Conservation (phyloP, 2,113 vertebrate genomes). For the Rhineura floridana region DNA sequence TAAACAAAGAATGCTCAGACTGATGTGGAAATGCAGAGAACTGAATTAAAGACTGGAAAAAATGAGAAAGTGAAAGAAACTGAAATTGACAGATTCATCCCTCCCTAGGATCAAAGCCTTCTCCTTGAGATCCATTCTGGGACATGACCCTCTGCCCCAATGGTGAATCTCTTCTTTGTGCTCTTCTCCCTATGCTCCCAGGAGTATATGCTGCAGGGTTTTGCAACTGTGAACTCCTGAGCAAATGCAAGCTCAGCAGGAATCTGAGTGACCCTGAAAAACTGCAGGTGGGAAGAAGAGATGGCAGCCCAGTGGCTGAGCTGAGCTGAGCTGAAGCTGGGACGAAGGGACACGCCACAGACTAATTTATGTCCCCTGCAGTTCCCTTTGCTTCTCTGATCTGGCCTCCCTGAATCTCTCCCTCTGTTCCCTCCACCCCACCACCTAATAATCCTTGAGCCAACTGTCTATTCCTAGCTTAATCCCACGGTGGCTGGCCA, state of each 20-base stretch:
- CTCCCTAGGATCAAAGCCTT: background rate
- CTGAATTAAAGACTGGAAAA: background rate
- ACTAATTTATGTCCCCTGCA: background rate
- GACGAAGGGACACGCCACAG: background rate
- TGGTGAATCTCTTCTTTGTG: too few relatives aligned
- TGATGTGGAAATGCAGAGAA: background rate
- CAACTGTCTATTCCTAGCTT: constrained; percentile 27
- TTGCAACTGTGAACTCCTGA: background rate
- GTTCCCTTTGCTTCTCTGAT: background rate
- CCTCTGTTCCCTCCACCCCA: background rate
- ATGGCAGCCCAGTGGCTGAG: too few relatives aligned
- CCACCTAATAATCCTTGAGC: constrained; percentile 3
- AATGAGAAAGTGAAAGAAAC: background rate
- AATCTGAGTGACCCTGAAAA: background rate
- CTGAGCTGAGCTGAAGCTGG: background rate
- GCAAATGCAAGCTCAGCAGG: background rate
- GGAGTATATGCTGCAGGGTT: background rate
- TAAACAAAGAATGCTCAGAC: background rate
- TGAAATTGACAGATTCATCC: too few relatives aligned
- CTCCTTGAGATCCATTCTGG: background rate
- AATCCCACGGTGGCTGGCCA: constrained; percentile 4
- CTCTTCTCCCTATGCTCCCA: background rate
- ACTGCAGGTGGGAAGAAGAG: background rate
- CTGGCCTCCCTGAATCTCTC: background rate
- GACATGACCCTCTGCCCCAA: background rate